A percentile compares a stretch with the other conserved stretches of the same genome.
phyloP scores from a whole-genome alignment of 2,113 vertebrate species.

The Romanogobio albipinnatus region DNA sequence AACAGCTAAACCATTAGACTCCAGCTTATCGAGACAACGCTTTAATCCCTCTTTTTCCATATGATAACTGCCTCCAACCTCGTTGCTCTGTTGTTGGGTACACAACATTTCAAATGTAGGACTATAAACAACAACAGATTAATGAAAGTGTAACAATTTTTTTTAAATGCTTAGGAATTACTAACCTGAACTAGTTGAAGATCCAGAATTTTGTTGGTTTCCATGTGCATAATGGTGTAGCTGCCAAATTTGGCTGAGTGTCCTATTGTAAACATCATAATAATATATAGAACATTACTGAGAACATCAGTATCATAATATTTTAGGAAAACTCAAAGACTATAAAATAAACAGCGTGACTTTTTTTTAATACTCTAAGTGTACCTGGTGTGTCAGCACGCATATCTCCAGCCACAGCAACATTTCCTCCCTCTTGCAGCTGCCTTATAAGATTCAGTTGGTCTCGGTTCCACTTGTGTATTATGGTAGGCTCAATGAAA shows the following conservation, averaged over 20 bases:
- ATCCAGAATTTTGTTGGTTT: neutral
- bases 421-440: neutral
- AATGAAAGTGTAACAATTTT: no score
- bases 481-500: neutral
- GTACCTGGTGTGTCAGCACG: neutral
- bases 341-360: no score
- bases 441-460: neutral
- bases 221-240: neutral
- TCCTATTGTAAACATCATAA: neutral
- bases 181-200: neutral
- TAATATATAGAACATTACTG: neutral
- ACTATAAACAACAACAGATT: no score
- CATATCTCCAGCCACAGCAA: neutral
- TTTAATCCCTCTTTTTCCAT: neutral
- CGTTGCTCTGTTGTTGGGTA: neutral
- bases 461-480: neutral
- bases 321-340: no score
- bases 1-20: neutral
- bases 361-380: neutral
- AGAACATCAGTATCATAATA: neutral
- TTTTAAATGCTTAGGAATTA: neutral
- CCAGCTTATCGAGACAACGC: neutral
- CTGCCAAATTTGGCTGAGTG: neutral
- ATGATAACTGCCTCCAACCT: neutral
- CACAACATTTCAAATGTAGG: no score